Percentiles rank a stretch among this genome's conserved stretches.
Conservation (phyloP, 2,113 vertebrate genomes). For the Lophotis ruficrista region DNA sequence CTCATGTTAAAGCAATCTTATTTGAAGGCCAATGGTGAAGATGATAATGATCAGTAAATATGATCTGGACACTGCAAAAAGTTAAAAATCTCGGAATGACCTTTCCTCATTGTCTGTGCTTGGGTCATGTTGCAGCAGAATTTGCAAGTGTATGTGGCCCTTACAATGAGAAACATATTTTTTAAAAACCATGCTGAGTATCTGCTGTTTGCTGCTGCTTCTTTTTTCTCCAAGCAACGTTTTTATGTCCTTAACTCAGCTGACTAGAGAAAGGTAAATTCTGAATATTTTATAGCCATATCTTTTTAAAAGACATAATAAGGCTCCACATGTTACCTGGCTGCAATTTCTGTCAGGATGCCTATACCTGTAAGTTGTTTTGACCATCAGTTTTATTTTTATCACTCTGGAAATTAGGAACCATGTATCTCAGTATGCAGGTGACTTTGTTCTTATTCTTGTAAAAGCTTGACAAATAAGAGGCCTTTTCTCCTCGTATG, state of each 20-base stretch:
- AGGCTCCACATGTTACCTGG: neutral
- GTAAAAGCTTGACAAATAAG: neutral
- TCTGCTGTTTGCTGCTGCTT: neutral
- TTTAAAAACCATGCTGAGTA: neutral
- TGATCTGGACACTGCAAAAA: neutral
- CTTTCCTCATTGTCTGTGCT: neutral
- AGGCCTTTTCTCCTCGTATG: neutral
- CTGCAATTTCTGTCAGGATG: neutral
- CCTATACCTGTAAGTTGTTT: neutral
- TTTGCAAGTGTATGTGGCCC: neutral
- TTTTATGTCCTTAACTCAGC: neutral
- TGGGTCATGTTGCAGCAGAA: neutral
- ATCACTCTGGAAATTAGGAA: neutral
- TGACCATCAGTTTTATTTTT: neutral
- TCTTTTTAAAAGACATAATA: neutral
- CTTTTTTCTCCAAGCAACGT: neutral
- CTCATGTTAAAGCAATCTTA: neutral
- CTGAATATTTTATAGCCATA: neutral
- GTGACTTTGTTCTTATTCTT: neutral
- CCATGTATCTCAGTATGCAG: neutral
- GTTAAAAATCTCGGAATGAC: neutral
- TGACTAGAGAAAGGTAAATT: neutral
- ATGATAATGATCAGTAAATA: neutral
- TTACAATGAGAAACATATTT: neutral
- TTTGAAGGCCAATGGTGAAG: neutral